Conservation (phyloP, 2,113 vertebrate genomes). For the Podarcis muralis region DNA sequence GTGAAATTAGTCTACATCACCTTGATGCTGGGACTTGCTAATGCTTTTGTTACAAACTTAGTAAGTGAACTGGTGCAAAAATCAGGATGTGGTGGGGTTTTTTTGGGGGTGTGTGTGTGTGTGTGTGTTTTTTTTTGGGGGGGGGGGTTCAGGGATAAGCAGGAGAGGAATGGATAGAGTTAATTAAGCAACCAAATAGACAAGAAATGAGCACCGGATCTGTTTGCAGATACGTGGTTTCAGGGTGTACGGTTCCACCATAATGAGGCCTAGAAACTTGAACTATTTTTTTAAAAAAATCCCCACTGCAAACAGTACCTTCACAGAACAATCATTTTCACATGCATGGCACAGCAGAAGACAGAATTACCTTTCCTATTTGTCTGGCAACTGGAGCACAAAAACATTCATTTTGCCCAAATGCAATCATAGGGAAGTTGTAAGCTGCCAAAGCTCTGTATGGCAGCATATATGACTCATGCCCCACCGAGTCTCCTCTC, state of each 20-base stretch:
- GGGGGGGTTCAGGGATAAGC: neutral
- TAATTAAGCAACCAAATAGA: neutral
- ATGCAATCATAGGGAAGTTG: conserved; percentile 15
- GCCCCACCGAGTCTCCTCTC: neutral
- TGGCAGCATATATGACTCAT: conserved; percentile 23
- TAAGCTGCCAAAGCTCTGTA: conserved; percentile 1
- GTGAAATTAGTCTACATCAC: neutral
- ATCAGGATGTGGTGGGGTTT: neutral
- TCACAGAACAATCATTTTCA: neutral
- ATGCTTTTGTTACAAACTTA: neutral
- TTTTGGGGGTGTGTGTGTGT: no score
- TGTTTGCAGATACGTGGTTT: neutral
- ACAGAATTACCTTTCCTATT: neutral
- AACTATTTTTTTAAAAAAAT: neutral
- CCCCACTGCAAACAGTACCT: neutral
- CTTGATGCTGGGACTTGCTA: neutral
- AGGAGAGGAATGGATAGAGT: neutral
- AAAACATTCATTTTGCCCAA: neutral
- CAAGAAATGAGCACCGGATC: neutral
- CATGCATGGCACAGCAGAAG: neutral
- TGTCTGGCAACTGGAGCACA: neutral
- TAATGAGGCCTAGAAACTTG: neutral
- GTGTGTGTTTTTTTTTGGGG: no score
- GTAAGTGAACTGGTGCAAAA: neutral
- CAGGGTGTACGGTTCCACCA: neutral